These are phyloP conservation scores for Yasuhikotakia modesta DNA, from an alignment of 2,797 vertebrate species.

Conservation along the genomic window DNA sequence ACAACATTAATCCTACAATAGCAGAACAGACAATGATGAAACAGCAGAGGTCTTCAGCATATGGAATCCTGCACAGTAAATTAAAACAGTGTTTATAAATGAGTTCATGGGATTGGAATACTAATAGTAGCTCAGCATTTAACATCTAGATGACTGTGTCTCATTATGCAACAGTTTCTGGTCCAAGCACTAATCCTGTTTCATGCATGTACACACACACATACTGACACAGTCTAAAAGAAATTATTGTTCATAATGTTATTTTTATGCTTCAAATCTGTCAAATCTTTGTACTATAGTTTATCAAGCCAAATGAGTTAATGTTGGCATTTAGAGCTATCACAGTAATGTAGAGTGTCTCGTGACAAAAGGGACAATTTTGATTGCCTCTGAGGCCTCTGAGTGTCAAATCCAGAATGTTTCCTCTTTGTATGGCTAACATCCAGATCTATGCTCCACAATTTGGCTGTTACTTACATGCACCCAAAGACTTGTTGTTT, in stretches of 20 bases:
- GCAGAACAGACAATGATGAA: slow-evolving; percentile 30
- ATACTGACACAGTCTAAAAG: neutral
- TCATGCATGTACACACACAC: slow-evolving; percentile 21
- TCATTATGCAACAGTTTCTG: slow-evolving; percentile 18
- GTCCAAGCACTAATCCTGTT: slow-evolving; percentile 2
- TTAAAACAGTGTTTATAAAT: slow-evolving; percentile 4
- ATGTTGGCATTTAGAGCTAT: slow-evolving; percentile 39
- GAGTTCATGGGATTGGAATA: slow-evolving; percentile 33
- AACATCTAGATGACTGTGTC: neutral
- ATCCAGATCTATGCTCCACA: slow-evolving; percentile 15
- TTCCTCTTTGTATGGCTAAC: slow-evolving; percentile 16
- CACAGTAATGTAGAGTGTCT: neutral
- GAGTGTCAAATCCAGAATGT: neutral
- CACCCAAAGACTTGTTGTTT: slow-evolving; percentile 17
- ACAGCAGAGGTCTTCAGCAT: slow-evolving; percentile 7
- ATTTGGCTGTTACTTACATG: slow-evolving; percentile 12
- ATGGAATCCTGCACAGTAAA: slow-evolving; percentile 25
- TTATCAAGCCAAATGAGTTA: slow-evolving; percentile 25
- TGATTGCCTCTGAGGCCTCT: neutral
- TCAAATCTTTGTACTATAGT: neutral
- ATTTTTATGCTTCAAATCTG: neutral
- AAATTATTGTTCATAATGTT: neutral
- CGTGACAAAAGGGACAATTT: neutral
- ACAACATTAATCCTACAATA: slow-evolving; percentile 4
- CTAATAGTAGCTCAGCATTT: slow-evolving; percentile 11